Evolutionary conservation across 2,888 invertebrate genomes (phyloP).

Genomic region (Netelia melanura): DNA sequence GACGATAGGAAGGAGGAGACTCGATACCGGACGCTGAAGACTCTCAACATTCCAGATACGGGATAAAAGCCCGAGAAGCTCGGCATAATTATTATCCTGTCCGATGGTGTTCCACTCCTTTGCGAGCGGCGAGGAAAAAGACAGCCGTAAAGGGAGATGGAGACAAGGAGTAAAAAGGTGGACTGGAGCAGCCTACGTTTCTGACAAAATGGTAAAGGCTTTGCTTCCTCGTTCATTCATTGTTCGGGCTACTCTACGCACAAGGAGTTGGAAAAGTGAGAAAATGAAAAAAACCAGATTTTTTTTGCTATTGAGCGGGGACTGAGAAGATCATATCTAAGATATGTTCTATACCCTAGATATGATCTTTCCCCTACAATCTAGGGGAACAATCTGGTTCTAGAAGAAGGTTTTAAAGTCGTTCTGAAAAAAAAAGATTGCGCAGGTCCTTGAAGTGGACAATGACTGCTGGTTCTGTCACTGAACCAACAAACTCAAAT

Average conservation of each 20-base stretch:
- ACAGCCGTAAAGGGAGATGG: slow-evolving; percentile 8
- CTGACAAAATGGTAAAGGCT: slow-evolving; percentile 18
- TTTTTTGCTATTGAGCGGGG: too few relatives aligned
- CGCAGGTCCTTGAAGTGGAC: too few relatives aligned
- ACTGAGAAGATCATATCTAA: too few relatives aligned
- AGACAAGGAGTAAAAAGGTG: slow-evolving; percentile 14
- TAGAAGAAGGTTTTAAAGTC: too few relatives aligned
- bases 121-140: slow-evolving; percentile 28
- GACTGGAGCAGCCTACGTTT: background rate
- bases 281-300: too few relatives aligned
- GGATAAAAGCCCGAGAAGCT: slow-evolving; percentile 50
- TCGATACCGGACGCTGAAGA: slow-evolving; percentile 37
- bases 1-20: slow-evolving; percentile 8
- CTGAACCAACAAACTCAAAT: too few relatives aligned
- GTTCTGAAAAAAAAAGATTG: too few relatives aligned
- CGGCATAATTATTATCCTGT: slow-evolving; percentile 58
- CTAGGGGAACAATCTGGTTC: too few relatives aligned
- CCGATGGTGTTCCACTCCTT: slow-evolving; percentile 34
- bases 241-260: background rate
- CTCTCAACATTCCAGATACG: slow-evolving; percentile 49
- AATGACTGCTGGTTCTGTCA: too few relatives aligned
- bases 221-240: slow-evolving; percentile 34
- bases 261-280: slow-evolving; percentile 26
- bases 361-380: too few relatives aligned
- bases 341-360: too few relatives aligned